Base-by-base conservation (phyloP, 2,797 vertebrate genomes). In the Dryobates pubescens region DNA sequence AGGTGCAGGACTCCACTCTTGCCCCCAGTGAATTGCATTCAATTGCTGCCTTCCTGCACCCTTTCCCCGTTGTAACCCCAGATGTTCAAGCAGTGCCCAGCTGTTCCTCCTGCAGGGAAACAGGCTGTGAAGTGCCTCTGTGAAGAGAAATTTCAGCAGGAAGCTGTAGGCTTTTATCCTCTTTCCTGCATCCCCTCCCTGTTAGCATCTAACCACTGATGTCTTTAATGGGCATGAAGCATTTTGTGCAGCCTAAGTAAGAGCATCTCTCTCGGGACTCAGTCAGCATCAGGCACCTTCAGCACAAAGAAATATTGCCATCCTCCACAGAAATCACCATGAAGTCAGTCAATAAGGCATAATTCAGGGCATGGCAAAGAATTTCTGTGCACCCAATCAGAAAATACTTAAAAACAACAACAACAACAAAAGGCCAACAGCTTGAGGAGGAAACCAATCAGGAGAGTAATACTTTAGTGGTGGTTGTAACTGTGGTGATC, bases 261-360 rank as follows among this genome's bases (percentile, higher is more conserved):
- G 2, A 43, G 56, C 27, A 51, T 63, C 64, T 89, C 61, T 72
- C 72, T 53, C 68, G 17, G 73, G 81, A 38, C 73, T 67, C 81
- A 89, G 79, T 89, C 61, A 81, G 78, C 65, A 74, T 70, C 23
- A 70, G 82, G 65, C 81, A 68, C 77, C 56, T 68, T 87, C 79
- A 92, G 61, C 74, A 43, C 70, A 45, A 36, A 76, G 61, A 90
- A 92, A 73, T 83, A 88, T 61, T 94, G 82, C 86, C 45, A 27
- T 27, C 14, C 11, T 89, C 92, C 90, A 86, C 73, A 58, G 81
- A 90, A 83, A 87, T 78, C 90, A 81, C 80, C n/a, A 47, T 49
- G 29, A 72, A 30, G 91, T 93, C 92, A 88, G 88, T 89, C 92
- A 84, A 86, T 93, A 88, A 84, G 79, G 54, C 73, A 90, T 93